These are phyloP conservation scores for Meteorus sp. DNA, from an alignment of 1,140 invertebrate genomes.

Conservation along the genomic window DNA sequence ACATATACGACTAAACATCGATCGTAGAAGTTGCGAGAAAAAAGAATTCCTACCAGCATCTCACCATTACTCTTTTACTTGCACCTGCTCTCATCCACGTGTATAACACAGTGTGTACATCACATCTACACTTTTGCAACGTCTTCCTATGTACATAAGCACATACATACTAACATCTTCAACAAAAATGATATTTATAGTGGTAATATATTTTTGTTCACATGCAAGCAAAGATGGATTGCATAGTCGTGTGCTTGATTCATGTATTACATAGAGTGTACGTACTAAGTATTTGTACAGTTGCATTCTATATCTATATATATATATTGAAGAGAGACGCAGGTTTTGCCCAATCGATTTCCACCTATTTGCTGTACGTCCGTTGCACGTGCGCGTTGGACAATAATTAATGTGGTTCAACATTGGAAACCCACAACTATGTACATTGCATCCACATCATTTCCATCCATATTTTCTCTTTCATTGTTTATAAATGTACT, in stretches of 20 bases:
- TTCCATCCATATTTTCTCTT: too few species aligned
- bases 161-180: neutral
- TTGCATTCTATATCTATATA: too few species aligned
- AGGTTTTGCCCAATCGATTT: slow-evolving; percentile 3
- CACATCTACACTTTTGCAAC: neutral
- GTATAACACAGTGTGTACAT: too few species aligned
- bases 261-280: too few species aligned
- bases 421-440: neutral
- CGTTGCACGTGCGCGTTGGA: slow-evolving; percentile 17
- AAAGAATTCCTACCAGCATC: neutral
- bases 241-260: too few species aligned
- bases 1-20: neutral
- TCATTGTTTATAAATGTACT: too few species aligned
- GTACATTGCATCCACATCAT: neutral
- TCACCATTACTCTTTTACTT: neutral
- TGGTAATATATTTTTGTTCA: too few species aligned
- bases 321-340: too few species aligned
- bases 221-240: too few species aligned
- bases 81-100: neutral
- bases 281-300: too few species aligned
- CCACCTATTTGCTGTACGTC: slow-evolving; percentile 5
- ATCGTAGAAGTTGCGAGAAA: neutral
- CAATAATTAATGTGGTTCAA: slow-evolving; percentile 18
- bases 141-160: neutral
- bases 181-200: too few species aligned